Percentiles rank a stretch among this genome's conserved stretches.
Conservation (phyloP, 2,888 invertebrate species). For the Hesperia comma region DNA sequence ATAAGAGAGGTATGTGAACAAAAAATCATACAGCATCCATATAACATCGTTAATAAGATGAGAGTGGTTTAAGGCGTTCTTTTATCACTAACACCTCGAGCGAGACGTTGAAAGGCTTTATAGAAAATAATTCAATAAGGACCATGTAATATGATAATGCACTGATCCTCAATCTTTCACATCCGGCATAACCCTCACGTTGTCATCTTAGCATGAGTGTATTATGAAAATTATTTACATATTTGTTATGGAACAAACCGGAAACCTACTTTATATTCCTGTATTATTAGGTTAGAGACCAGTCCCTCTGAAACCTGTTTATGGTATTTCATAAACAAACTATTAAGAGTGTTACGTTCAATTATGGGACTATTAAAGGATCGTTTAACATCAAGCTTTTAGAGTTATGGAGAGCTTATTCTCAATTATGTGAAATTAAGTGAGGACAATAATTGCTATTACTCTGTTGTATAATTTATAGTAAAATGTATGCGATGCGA, state of each 20-base stretch:
- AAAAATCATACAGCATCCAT: constrained; percentile 12
- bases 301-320: constrained; percentile 40
- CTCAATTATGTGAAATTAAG: neutral
- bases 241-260: constrained; percentile 37
- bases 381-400: neutral
- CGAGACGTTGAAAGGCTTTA: constrained; percentile 20
- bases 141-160: constrained; percentile 65
- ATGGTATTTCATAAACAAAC: constrained; percentile 44
- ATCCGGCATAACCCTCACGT: constrained; percentile 59
- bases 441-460: neutral
- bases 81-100: constrained; percentile 3
- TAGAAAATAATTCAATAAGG: constrained; percentile 18
- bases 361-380: constrained; percentile 2
- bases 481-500: neutral
- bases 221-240: constrained; percentile 17
- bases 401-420: neutral
- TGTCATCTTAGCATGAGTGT: constrained; percentile 37
- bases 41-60: constrained; percentile 26
- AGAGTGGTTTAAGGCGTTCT: constrained; percentile 14
- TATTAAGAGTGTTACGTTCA: constrained; percentile 8
- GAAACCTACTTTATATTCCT: constrained; percentile 54
- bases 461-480: neutral
- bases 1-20: constrained; percentile 1
- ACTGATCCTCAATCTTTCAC: constrained; percentile 51
- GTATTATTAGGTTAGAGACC: constrained; percentile 51